Conservation (phyloP, 2,113 vertebrate species). For the Sardina pilchardus region DNA sequence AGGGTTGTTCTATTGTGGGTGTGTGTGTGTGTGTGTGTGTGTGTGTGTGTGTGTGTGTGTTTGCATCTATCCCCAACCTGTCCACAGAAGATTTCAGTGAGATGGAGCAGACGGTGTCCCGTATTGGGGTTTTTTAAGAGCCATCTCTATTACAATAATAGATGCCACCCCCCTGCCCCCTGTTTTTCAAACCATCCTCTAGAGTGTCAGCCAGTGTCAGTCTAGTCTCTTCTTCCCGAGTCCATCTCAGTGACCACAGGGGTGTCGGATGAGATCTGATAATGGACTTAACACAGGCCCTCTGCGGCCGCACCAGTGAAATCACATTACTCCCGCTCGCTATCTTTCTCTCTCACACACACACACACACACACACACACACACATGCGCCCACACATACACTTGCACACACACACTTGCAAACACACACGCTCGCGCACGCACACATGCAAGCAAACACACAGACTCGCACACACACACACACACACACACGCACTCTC, state of each 20-base stretch:
- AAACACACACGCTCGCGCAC: no score
- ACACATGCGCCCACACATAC: no score
- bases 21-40: no score
- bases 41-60: no score
- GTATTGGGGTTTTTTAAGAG: background rate
- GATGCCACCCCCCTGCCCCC: no score
- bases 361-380: background rate
- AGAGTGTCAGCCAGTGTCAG: background rate
- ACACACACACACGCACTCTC: background rate
- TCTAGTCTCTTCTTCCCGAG: background rate
- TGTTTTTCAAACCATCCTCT: background rate
- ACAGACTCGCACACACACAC: no score
- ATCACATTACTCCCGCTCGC: background rate
- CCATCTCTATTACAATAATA: background rate
- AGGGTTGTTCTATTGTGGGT: no score
- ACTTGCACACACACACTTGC: no score
- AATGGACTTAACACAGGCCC: background rate
- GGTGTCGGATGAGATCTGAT: background rate
- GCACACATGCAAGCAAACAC: no score
- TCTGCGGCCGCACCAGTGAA: background rate
- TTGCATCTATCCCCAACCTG: no score
- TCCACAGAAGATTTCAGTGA: background rate
- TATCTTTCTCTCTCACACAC: background rate
- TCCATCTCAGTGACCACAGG: background rate
- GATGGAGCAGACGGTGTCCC: background rate